These are phyloP conservation scores for Trichogramma dendrolimi DNA, from an alignment of 2,888 invertebrate species.

Conservation along the genomic window DNA sequence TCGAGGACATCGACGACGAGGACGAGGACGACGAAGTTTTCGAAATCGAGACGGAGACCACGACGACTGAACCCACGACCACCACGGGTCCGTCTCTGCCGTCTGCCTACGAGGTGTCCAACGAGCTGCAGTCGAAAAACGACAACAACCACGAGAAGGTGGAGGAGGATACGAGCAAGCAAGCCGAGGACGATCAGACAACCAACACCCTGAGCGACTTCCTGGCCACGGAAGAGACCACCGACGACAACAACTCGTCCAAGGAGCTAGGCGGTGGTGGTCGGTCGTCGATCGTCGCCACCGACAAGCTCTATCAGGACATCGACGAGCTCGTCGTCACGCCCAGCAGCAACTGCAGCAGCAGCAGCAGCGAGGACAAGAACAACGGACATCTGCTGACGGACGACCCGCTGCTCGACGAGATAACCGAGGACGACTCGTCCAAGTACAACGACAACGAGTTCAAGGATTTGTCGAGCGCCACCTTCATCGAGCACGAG, in stretches of 20 bases:
- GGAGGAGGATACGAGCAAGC: background rate
- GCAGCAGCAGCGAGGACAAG: background rate
- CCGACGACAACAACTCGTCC: slow-evolving; percentile 14
- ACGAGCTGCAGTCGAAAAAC: background rate
- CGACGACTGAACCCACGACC: slow-evolving; percentile 16
- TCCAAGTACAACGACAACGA: slow-evolving; percentile 15
- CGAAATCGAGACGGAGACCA: slow-evolving; percentile 17
- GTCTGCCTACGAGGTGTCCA: slow-evolving; percentile 15
- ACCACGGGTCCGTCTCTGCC: slow-evolving; percentile 20
- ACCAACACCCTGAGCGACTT: slow-evolving; percentile 19
- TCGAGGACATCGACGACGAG: background rate
- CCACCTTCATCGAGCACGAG: slow-evolving; percentile 6
- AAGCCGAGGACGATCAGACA: slow-evolving; percentile 10
- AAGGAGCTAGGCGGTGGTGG: slow-evolving; percentile 7
- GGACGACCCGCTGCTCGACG: slow-evolving; percentile 16
- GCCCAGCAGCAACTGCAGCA: background rate
- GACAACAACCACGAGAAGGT: background rate
- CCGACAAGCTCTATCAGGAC: slow-evolving; percentile 23
- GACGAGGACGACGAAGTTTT: slow-evolving; percentile 15
- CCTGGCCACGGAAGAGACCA: slow-evolving; percentile 9
- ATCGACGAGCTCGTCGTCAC: background rate
- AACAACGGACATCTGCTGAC: background rate
- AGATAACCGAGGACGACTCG: slow-evolving; percentile 25
- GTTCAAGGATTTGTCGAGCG: slow-evolving; percentile 27
- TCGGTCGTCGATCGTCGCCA: slow-evolving; percentile 15